Evolutionary conservation across 2,888 invertebrate genomes (phyloP).

Genomic region (Anaspis maculata): DNA sequence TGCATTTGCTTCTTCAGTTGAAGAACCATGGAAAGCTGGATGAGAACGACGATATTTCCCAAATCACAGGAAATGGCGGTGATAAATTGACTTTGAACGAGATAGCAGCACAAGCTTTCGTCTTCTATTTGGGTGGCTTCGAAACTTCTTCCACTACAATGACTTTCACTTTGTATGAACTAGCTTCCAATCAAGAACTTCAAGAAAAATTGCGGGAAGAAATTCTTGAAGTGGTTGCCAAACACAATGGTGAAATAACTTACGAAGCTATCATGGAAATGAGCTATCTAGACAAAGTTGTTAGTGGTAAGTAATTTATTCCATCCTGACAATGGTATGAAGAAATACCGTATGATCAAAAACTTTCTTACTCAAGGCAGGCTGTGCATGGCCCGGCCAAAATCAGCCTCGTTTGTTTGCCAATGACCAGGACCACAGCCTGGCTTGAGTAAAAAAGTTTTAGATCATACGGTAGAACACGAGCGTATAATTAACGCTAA

Average conservation of each 20-base stretch:
- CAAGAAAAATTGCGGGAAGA: slow-evolving; percentile 19
- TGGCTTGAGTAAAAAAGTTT: too few species aligned
- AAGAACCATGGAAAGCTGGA: not conserved
- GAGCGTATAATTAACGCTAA: not conserved
- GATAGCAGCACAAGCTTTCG: slow-evolving; percentile 17
- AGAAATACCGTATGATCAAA: too few species aligned
- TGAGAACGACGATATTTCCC: not conserved
- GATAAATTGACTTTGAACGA: slow-evolving; percentile 12
- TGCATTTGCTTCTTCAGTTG: not conserved
- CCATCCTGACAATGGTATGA: too few species aligned
- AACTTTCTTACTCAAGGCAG: too few species aligned
- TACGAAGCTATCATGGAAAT: slow-evolving; percentile 19
- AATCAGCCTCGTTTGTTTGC: too few species aligned
- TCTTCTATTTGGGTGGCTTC: slow-evolving; percentile 20
- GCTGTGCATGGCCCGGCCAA: too few species aligned
- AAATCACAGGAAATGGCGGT: too few species aligned
- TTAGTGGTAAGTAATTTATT: too few species aligned
- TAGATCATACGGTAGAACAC: too few species aligned
- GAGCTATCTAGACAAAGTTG: slow-evolving; percentile 16
- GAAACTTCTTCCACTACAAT: slow-evolving; percentile 20
- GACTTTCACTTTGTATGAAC: slow-evolving; percentile 18
- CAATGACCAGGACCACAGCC: too few species aligned
- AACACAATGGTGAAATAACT: slow-evolving; percentile 14
- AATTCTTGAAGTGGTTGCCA: slow-evolving; percentile 13
- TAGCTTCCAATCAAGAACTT: slow-evolving; percentile 16